phyloP scores from a whole-genome alignment of 2,797 vertebrate species.

The Sebastes goodei region DNA sequence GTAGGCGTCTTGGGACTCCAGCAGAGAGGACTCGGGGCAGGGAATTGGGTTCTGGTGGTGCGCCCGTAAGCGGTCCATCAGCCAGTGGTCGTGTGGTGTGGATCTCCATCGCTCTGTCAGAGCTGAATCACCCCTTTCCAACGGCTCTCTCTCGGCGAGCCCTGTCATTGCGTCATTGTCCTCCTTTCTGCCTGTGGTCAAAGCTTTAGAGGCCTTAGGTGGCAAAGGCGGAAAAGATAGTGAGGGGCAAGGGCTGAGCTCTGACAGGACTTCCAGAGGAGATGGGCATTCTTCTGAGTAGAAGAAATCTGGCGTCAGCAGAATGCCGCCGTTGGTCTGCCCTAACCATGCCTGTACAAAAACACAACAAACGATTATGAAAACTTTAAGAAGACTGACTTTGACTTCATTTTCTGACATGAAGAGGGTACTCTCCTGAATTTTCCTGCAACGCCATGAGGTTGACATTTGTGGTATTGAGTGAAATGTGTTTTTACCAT shows the following conservation, averaged over 20 bases:
- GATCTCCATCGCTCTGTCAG: constrained; percentile 39
- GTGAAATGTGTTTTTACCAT: neutral
- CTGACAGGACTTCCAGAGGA: constrained; percentile 88
- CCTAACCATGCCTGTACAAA: constrained; percentile 86
- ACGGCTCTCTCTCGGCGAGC: neutral
- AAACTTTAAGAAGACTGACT: neutral
- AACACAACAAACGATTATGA: constrained; percentile 4
- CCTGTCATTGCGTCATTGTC: constrained; percentile 11
- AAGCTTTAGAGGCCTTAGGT: constrained; percentile 42
- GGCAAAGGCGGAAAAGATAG: constrained; percentile 54
- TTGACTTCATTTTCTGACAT: neutral
- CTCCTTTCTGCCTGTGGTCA: constrained; percentile 11
- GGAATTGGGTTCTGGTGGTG: constrained; percentile 62
- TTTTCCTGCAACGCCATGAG: too few relatives aligned
- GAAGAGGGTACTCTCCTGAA: neutral
- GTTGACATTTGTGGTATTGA: neutral
- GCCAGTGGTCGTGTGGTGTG: constrained; percentile 63
- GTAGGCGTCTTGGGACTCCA: constrained; percentile 84
- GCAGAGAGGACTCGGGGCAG: constrained; percentile 59
- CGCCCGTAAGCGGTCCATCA: constrained; percentile 71
- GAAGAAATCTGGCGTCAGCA: constrained; percentile 77
- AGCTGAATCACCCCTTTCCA: constrained; percentile 13
- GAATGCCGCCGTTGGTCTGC: constrained; percentile 79
- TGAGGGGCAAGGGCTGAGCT: constrained; percentile 66
- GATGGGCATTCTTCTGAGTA: constrained; percentile 80